Evolutionary conservation across 2,888 invertebrate species (phyloP).

Genomic region (Ernsta delagoae): DNA sequence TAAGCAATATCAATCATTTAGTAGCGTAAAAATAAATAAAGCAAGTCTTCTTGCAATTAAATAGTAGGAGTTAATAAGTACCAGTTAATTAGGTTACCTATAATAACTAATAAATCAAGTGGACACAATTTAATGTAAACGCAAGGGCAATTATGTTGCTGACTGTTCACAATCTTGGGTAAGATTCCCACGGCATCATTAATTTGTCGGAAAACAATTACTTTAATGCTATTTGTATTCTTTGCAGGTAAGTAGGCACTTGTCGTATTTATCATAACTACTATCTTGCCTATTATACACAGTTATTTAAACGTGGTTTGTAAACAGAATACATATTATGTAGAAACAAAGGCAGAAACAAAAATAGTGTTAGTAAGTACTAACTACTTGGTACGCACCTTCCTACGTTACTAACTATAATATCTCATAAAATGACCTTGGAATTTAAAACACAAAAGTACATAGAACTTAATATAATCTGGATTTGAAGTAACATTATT

Average conservation of each 20-base stretch:
- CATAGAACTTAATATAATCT: not conserved
- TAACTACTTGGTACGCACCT: too few relatives aligned
- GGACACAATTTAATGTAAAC: constrained; percentile 24
- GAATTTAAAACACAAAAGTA: not conserved
- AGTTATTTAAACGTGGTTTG: not conserved
- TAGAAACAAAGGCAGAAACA: not conserved
- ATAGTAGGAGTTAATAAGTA: not conserved
- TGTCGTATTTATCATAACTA: constrained; percentile 17
- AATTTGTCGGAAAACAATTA: constrained; percentile 32
- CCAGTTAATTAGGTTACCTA: constrained; percentile 16
- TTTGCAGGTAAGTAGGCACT: not conserved
- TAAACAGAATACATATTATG: too few relatives aligned
- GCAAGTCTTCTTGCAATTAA: too few relatives aligned
- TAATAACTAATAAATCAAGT: constrained; percentile 12
- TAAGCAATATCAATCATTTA: too few relatives aligned
- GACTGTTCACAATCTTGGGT: constrained; percentile 26
- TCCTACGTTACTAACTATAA: too few relatives aligned
- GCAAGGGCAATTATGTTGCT: constrained; percentile 32
- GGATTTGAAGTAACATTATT: not conserved
- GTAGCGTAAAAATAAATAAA: too few relatives aligned
- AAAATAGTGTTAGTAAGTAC: too few relatives aligned
- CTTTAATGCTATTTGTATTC: constrained; percentile 22
- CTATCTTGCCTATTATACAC: constrained; percentile 1
- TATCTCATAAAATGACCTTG: not conserved
- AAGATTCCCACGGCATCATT: constrained; percentile 33